Percentiles rank a stretch among this genome's conserved stretches.
Conservation (phyloP, 2,888 invertebrate genomes). For the Sminthurinus aureus region DNA sequence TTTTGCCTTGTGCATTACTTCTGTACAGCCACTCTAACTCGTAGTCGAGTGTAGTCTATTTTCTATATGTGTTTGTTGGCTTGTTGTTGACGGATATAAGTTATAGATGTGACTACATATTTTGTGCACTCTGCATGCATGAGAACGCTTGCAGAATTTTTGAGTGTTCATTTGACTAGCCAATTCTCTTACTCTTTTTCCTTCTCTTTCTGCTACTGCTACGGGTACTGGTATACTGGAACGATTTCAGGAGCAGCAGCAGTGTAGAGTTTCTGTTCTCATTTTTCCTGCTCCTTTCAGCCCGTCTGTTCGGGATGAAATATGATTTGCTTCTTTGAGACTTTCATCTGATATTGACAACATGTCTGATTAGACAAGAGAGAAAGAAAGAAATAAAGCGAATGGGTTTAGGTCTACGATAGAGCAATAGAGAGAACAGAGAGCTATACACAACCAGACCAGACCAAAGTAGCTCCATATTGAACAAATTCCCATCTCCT, state of each 20-base stretch:
- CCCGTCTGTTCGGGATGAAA: slow-evolving; percentile 36
- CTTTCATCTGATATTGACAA: slow-evolving; percentile 51
- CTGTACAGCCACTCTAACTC: too few relatives aligned
- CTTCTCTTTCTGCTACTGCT: too few relatives aligned
- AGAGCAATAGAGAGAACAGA: too few relatives aligned
- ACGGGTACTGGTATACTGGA: too few relatives aligned
- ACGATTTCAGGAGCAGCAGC: background rate
- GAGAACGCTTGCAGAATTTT: slow-evolving; percentile 37
- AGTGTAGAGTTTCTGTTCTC: background rate
- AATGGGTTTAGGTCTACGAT: background rate
- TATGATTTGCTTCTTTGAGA: slow-evolving; percentile 46
- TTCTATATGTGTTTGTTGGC: too few relatives aligned
- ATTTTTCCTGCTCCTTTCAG: background rate
- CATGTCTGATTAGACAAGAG: slow-evolving; percentile 47
- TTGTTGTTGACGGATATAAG: too few relatives aligned
- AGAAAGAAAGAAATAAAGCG: background rate
- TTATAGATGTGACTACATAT: background rate
- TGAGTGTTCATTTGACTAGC: slow-evolving; percentile 31
- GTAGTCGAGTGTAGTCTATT: too few relatives aligned
- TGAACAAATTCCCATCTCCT: too few relatives aligned
- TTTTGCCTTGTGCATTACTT: too few relatives aligned
- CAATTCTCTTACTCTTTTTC: background rate
- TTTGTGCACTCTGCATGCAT: slow-evolving; percentile 25
- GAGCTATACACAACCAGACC: too few relatives aligned
- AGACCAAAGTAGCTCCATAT: too few relatives aligned